Base-by-base conservation (phyloP, 2,113 vertebrate species). In the Hypomesus transpacificus region DNA sequence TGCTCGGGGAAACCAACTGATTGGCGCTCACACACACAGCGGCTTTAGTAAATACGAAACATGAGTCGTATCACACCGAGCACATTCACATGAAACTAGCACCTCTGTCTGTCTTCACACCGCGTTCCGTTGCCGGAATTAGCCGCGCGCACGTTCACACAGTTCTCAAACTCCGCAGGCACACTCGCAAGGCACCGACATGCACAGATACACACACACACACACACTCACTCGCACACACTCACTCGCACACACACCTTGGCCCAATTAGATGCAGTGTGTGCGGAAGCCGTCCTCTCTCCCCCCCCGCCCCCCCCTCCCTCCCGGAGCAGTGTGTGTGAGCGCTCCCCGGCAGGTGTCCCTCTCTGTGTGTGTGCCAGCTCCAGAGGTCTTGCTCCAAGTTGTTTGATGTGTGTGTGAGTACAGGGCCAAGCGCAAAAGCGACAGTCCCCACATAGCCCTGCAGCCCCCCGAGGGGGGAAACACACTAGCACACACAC, bases 331-430 rank as follows among this genome's bases (percentile, higher is more conserved):
- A 46, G 39, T 46, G 39, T 46, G 61, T 62, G 60, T 31, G 24
- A 39, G 61, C 26, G 17, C 16, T 64, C 61, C 24, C 6, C 18
- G 0, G n/a, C 61, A 63, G 22, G 61, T 63, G 61, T 26, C 34
- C 16, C 8, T 16, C 18, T 64, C 31, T 2, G 31, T n/a, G 24
- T 28, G 6, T 5, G 1, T 39, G 26, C 59, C 69, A 80, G 46
- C 69, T 39, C 61, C 57, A 73, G 66, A 53, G 64, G 67, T 73
- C 26, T 34, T 65, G 56, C 54, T 66, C 59, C 34, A 60, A 73
- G 79, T 39, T 31, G 59, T 71, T 77, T 82, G 80, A 69, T 73
- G 46, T 61, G 54, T 61, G 50, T 69, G 46, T 56, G 56, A 16
- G 22, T 73, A 67, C 24, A n/a, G 64, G 66, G 66, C 65, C 65